Base-by-base conservation (phyloP, 2,113 vertebrate genomes). In the Indicator indicator region DNA sequence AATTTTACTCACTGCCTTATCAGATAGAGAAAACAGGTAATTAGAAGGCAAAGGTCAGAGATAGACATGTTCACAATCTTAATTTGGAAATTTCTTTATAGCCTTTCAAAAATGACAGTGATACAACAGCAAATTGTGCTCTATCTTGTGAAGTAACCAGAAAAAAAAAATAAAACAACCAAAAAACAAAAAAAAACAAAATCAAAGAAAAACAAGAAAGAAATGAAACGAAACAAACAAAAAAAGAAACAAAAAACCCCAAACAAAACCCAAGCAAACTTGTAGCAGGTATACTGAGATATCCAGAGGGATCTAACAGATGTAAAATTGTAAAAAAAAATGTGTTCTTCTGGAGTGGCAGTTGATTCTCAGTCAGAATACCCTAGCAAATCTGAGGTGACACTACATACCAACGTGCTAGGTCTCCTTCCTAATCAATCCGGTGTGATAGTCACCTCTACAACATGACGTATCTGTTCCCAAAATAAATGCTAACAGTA, bases 11-110 rank as follows among this genome's bases (percentile, higher is more conserved):
- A 63, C 14, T 62, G 20, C 3, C 11, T 90, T 94, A 95, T 93
- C 83, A 79, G 38, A 75, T 19, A 77, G 42, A n/a, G 32, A 78
- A 94, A 88, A 88, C 2, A 62, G 33, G 33, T 90, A 84, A 92
- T 89, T 92, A 93, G 28, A 84, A 84, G 74, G 26, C 62, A 92
- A 86, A 92, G 73, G 70, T 76, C 58, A 84, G 60, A 86, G 48
- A 81, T 8, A 90, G 46, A 12, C 50, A 86, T 30, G 4, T 9
- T 71, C 20, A 46, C 1, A 40, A 8, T 55, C 38, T 33, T 86
- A 64, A 83, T 83, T 46, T 91, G 17, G 52, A 86, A 76, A 3
- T 78, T 78, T 77, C 9, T 78, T 68, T 54, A 27, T 69, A 54
- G 5, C 2, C 11, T 67, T 65, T 70, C 40, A 70, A 55, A 88